Evolutionary conservation across 2,888 invertebrate genomes (phyloP).

Genomic region (Gnatocerus cornutus): DNA sequence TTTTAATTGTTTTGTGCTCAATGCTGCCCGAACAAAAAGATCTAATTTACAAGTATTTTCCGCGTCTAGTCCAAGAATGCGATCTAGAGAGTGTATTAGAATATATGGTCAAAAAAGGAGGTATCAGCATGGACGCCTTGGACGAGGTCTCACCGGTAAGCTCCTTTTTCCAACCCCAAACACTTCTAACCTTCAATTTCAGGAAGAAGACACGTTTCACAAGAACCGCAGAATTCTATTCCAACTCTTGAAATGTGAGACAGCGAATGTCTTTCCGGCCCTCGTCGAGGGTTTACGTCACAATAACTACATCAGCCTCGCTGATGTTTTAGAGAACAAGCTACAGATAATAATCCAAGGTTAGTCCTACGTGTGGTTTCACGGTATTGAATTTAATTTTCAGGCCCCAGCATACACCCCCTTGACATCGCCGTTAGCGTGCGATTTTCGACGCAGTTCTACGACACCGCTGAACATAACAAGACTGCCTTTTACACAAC

Average conservation of each 20-base stretch:
- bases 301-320: not conserved
- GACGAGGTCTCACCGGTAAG: constrained; percentile 20
- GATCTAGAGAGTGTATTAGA: constrained; percentile 35
- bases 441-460: constrained; percentile 30
- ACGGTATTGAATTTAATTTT: not conserved
- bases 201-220: constrained; percentile 35
- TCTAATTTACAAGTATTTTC: constrained; percentile 44
- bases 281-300: constrained; percentile 17
- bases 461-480: constrained; percentile 21
- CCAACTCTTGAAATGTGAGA: constrained; percentile 21
- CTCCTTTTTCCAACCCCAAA: not conserved
- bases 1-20: too few relatives aligned
- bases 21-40: constrained; percentile 44
- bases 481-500: constrained; percentile 31
- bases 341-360: constrained; percentile 15
- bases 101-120: constrained; percentile 16
- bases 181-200: not conserved
- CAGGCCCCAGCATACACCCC: constrained; percentile 16
- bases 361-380: not conserved
- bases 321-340: constrained; percentile 18
- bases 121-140: not conserved
- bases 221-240: constrained; percentile 41
- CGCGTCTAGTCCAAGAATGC: constrained; percentile 31
- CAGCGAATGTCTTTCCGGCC: constrained; percentile 16
- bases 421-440: constrained; percentile 28